phyloP scores from a whole-genome alignment of 1,140 invertebrate species.

The Lepidurus packardi region DNA sequence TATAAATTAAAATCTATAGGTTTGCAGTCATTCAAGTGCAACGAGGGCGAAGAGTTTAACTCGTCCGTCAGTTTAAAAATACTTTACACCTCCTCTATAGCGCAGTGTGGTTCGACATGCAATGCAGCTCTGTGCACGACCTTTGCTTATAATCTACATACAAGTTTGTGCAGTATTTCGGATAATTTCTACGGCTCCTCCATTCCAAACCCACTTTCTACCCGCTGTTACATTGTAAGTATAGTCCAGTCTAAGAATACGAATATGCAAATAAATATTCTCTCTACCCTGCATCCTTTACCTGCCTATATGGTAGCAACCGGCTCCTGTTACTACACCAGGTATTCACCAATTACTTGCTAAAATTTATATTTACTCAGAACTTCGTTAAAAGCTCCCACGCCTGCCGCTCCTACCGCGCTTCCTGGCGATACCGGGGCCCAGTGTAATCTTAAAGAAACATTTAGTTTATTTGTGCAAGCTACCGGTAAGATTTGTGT shows the following conservation, averaged over 20 bases:
- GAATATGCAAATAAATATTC: neutral
- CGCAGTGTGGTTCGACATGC: neutral
- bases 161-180: neutral
- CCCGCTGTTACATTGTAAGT: neutral
- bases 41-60: neutral
- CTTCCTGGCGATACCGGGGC: neutral
- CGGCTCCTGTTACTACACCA: neutral
- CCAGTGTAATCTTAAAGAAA: neutral
- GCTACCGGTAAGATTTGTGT: neutral
- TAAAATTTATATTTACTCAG: neutral
- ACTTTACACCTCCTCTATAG: neutral
- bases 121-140: neutral
- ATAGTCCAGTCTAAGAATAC: neutral
- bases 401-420: neutral
- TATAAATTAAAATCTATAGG: neutral
- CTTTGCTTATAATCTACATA: neutral
- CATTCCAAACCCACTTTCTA: neutral
- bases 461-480: neutral
- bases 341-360: neutral
- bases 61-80: neutral
- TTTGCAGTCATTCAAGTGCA: neutral
- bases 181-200: neutral
- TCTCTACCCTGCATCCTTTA: neutral
- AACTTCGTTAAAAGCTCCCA: neutral
- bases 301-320: neutral